Base-by-base conservation (phyloP, 2,888 invertebrate genomes). In the Corythucha ciliata region DNA sequence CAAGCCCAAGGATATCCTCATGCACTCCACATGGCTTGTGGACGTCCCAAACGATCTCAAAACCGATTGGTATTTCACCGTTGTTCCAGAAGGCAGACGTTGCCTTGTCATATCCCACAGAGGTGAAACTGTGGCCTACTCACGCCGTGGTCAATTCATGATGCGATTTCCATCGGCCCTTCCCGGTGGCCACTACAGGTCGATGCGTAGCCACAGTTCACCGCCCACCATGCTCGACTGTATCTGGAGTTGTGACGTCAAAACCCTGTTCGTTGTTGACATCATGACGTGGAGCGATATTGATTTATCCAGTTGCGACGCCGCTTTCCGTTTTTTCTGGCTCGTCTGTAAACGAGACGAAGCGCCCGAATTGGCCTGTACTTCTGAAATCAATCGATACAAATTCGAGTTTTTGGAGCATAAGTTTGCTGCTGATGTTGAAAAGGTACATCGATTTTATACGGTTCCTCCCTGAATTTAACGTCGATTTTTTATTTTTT, bases 11-110 rank as follows among this genome's bases (percentile, higher is more conserved):
- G 70, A 77, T 65, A 74, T 78, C 59, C 69, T 94, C 6, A 94
- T 94, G 86, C 65, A 84, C 53, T 93, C 94, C 0, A 96, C 97
- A 68, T 97, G 94, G 94, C 72, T 97, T 66, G 72, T 83, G 1
- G 88, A 94, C 59, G 77, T 83, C 50, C 97, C 97, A 0, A 72
- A 74, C 22, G 81, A 88, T 65, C 75, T 89, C 46, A 65, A 72
- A 53, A 72, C 76, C 4, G 77, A 80, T 42, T 90, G 89, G 88
- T 67, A 76, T 20, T 71, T 83, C 46, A 75, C 82, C 41, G 78
- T 87, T 0, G 90, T 89, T 65, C 96, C 97, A 0, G 76, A 79
- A 63, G 97, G 93, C 20, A 76, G 76, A 53, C 74, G 97, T 49
- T 78, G 79, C 61, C 72, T 97, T n/a, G 74, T 94, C 6, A 77